Conservation (phyloP, 2,113 vertebrate species). For the Callithrix jacchus region DNA sequence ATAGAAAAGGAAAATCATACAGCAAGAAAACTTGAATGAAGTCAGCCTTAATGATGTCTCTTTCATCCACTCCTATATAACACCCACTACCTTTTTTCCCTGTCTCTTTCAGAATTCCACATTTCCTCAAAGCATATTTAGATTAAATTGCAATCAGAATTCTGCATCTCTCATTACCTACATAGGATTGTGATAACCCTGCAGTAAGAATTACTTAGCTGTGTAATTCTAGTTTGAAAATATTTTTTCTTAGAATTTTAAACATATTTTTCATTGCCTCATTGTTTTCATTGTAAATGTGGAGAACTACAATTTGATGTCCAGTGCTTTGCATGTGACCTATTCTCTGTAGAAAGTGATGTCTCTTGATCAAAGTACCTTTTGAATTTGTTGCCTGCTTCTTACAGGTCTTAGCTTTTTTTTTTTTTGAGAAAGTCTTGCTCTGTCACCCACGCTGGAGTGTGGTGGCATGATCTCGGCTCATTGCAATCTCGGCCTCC, state of each 20-base stretch:
- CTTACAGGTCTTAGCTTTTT: background rate
- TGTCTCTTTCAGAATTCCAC: background rate
- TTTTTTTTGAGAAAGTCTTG: no score
- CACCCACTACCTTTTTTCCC: background rate
- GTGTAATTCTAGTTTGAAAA: constrained; percentile 42
- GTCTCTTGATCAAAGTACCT: background rate
- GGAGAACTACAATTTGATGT: constrained; percentile 22
- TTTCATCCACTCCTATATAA: background rate
- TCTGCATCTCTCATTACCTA: background rate
- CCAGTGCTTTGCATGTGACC: background rate
- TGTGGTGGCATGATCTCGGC: no score
- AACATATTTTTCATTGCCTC: constrained; percentile 22
- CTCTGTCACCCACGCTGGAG: no score
- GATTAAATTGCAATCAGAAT: background rate
- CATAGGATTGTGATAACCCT: background rate
- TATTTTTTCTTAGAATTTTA: constrained; percentile 51
- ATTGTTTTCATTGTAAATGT: constrained; percentile 18
- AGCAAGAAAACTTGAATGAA: background rate
- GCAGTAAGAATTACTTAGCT: background rate
- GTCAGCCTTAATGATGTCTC: background rate
- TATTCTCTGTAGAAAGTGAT: background rate
- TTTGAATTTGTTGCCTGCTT: background rate
- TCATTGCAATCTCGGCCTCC: no score
- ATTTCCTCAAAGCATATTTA: background rate
- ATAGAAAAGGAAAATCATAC: constrained; percentile 5